Conservation (phyloP, 1,140 invertebrate species). For the Drosophila sp. region DNA sequence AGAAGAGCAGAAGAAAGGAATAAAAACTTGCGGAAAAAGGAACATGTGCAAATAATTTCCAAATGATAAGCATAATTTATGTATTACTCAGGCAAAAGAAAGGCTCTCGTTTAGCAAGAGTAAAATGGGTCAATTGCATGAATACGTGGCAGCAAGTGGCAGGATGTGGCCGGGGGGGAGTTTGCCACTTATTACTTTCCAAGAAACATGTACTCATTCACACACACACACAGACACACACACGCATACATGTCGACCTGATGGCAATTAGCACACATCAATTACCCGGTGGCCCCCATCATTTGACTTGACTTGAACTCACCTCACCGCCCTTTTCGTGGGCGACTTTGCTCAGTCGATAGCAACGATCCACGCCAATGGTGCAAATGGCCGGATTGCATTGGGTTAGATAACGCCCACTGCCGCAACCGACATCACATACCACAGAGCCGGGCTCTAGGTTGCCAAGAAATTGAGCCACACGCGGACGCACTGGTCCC, state of each 20-base stretch:
- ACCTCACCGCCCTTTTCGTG: constrained; percentile 92
- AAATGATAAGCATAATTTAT: constrained; percentile 78
- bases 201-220: constrained; percentile 2
- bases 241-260: constrained; percentile 25
- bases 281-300: constrained; percentile 25
- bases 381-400: constrained; percentile 92
- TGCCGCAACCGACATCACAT: constrained; percentile 97
- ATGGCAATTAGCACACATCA: constrained; percentile 53
- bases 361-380: constrained; percentile 94
- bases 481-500: constrained; percentile 91
- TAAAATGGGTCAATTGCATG: constrained; percentile 72
- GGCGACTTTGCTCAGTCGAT: constrained; percentile 90
- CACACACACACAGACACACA: constrained; percentile 30
- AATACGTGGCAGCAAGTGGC: constrained; percentile 13
- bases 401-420: constrained; percentile 95
- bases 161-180: not conserved
- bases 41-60: constrained; percentile 73
- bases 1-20: not conserved
- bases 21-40: constrained; percentile 29
- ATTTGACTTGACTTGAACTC: constrained; percentile 58
- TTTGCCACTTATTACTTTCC: not conserved
- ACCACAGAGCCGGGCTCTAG: constrained; percentile 95
- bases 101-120: constrained; percentile 32
- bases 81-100: constrained; percentile 36
- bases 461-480: constrained; percentile 93